Conservation (phyloP, 2,113 vertebrate species). For the Carassius carassius region DNA sequence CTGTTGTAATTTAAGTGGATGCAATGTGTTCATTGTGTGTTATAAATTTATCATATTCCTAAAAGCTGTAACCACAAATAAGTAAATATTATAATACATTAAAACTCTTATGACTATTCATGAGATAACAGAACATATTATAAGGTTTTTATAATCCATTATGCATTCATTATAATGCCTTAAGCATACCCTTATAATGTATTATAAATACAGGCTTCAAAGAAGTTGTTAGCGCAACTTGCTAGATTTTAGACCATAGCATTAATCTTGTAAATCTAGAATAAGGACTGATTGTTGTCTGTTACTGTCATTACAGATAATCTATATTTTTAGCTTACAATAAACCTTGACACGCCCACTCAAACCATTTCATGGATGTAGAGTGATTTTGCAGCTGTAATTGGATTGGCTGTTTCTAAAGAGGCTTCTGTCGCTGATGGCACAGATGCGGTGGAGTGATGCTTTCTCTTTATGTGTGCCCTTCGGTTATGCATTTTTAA, state of each 20-base stretch:
- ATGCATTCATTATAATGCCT: no score
- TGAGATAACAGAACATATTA: no score
- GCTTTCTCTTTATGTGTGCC: slow-evolving; percentile 1
- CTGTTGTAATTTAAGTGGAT: no score
- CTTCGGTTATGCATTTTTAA: slow-evolving; percentile 27
- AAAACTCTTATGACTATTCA: no score
- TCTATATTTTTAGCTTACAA: background rate
- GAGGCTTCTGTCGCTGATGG: slow-evolving; percentile 19
- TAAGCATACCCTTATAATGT: no score
- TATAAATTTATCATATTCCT: no score
- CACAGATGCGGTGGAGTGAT: slow-evolving; percentile 25
- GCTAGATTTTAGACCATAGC: background rate
- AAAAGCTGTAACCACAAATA: no score
- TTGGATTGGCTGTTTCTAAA: slow-evolving; percentile 34
- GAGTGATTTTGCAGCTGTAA: slow-evolving; percentile 14
- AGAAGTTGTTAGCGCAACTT: no score
- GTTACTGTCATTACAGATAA: background rate
- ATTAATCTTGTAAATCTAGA: background rate
- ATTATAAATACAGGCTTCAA: no score
- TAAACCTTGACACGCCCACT: background rate
- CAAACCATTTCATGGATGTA: slow-evolving; percentile 22
- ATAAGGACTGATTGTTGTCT: background rate
- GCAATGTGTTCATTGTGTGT: no score
- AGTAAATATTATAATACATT: no score
- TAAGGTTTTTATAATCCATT: no score